These are phyloP conservation scores for Diarsia dahlii DNA, from an alignment of 2,888 invertebrate genomes.

Conservation along the genomic window DNA sequence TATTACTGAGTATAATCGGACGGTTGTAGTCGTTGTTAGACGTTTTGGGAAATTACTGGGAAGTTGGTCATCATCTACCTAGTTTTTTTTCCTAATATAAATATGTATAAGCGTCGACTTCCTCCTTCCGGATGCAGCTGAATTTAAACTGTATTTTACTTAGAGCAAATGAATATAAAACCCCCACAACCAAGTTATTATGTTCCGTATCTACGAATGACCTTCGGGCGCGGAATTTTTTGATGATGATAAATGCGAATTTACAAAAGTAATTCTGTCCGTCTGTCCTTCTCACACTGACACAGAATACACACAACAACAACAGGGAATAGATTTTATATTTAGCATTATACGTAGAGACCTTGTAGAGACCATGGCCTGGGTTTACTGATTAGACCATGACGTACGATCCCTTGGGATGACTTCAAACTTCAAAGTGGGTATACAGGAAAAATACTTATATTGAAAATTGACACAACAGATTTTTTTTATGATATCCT, in stretches of 20 bases:
- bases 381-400: too few relatives aligned
- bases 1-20: slow-evolving; percentile 41
- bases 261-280: neutral
- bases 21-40: neutral
- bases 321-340: too few relatives aligned
- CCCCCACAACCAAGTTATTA: neutral
- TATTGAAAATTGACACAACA: too few relatives aligned
- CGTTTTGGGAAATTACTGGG: slow-evolving; percentile 6
- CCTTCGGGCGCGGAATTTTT: neutral
- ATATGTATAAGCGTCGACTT: neutral
- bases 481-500: too few relatives aligned
- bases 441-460: too few relatives aligned
- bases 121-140: neutral
- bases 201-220: neutral
- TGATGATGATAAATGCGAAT: neutral
- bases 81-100: neutral
- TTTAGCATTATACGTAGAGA: too few relatives aligned
- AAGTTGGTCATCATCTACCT: neutral
- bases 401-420: too few relatives aligned
- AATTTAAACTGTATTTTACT: neutral
- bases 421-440: too few relatives aligned
- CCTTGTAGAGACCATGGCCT: too few relatives aligned
- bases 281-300: neutral
- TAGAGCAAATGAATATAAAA: neutral
- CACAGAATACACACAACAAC: too few relatives aligned